Base-by-base conservation (phyloP, 2,888 invertebrate species). In the Dermolepida albohirtum region DNA sequence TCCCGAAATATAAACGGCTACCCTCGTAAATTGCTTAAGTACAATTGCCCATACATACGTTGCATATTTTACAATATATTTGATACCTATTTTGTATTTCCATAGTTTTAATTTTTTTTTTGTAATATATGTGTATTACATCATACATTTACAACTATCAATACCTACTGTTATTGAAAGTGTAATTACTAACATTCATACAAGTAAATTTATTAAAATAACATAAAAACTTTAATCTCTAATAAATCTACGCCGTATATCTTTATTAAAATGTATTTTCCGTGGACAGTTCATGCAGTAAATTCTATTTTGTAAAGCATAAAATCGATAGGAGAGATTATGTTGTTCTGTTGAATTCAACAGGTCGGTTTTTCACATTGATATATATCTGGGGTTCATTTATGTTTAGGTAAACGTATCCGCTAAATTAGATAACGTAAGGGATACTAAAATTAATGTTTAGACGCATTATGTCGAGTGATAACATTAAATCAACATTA, bases 291-390 rank as follows among this genome's bases (percentile, higher is more conserved):
- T 39, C 47, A 5, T 16, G 6, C 17, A 34, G 47, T 62, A 49
- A 47, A 62, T 62, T 62, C 59, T 47, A 62, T 62, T 62, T 62
- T 62, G 47, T 16, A 34, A 47, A 62, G 34, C 47, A 62, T 22
- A 47, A 62, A 62, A 62, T 62, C 59, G 59, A 62, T 62, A 14
- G 2, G 11, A 59, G 59, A 59, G 47, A 47, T 59, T 59, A 59
- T 47, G 17, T 34, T 47, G 59, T 29, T 59, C 29, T 62, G 39
- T 49, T 39, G 47, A n/a, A 62, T 62, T 49, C 59, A 62, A 62
- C 59, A 62, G 59, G 59, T 62, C 47, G 14, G 39, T 62, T 62
- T 62, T 62, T 62, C 59, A 47, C 47, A 62, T 62, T 62, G 59
- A 62, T 49, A 49, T 62, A 62, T 47, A 62, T 62, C 59, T 39